Percentiles rank a stretch among this genome's conserved stretches.
Evolutionary conservation across 1,140 invertebrate genomes (phyloP).

Genomic region (Drosophila sp.): DNA sequence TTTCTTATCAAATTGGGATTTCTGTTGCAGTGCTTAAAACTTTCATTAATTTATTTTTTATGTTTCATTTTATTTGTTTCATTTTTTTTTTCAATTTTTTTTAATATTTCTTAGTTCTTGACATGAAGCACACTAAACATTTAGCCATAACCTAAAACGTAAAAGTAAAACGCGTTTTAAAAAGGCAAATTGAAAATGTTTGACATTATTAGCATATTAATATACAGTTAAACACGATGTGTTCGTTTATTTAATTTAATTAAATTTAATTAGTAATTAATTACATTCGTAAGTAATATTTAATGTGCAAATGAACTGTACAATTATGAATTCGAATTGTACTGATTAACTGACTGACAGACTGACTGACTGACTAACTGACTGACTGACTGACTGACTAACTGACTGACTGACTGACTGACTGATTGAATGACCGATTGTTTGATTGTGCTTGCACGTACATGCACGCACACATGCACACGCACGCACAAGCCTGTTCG

Average conservation of each 20-base stretch:
- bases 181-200: constrained; percentile 81
- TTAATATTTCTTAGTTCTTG: constrained; percentile 7
- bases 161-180: constrained; percentile 50
- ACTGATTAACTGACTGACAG: constrained; percentile 39
- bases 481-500: constrained; percentile 59
- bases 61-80: constrained; percentile 7
- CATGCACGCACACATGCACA: constrained; percentile 46
- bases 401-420: constrained; percentile 60
- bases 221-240: constrained; percentile 54
- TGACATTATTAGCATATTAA: constrained; percentile 69
- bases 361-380: constrained; percentile 35
- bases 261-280: constrained; percentile 38
- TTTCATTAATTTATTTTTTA: constrained; percentile 13
- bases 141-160: constrained; percentile 61
- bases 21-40: constrained; percentile 34
- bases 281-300: constrained; percentile 44
- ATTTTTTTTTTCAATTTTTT: constrained; percentile 35
- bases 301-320: constrained; percentile 76
- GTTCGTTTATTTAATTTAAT: constrained; percentile 22
- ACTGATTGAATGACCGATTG: constrained; percentile 61
- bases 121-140: constrained; percentile 70
- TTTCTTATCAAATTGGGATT: constrained; percentile 46
- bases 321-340: constrained; percentile 48
- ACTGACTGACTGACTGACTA: constrained; percentile 47
- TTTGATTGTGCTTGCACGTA: constrained; percentile 39